A percentile compares a stretch with the other conserved stretches of the same genome.
Evolutionary conservation across 23 tunicate genomes (phyloP).

Genomic region (Aplidium turbinatum): DNA sequence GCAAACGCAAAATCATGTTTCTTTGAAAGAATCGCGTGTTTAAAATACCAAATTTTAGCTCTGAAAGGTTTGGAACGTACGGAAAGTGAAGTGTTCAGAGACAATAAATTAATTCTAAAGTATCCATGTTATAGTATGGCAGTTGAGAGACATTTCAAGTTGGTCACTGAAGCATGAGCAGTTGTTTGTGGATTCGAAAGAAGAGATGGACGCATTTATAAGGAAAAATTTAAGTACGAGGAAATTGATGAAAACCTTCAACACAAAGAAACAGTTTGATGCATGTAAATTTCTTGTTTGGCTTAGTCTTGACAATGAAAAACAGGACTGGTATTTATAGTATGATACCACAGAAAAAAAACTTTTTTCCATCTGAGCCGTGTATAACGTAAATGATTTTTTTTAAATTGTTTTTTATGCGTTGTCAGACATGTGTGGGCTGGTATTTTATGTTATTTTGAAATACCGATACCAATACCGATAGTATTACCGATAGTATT

Average conservation of each 20-base stretch:
- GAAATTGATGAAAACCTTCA: neutral
- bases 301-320: no score
- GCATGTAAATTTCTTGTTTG: neutral
- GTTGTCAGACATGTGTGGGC: no score
- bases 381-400: no score
- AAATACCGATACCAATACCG: no score
- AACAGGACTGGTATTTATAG: no score
- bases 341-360: no score
- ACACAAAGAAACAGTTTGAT: neutral
- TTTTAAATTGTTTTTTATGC: no score
- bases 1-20: no score
- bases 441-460: no score
- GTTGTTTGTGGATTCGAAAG: neutral
- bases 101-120: neutral
- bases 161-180: neutral
- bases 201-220: neutral
- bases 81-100: neutral
- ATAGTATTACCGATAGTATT: no score
- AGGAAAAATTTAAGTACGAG: neutral
- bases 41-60: neutral
- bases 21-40: no score
- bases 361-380: no score
- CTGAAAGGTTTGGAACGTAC: neutral
- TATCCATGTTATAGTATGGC: neutral
- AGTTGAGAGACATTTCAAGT: neutral